Base-by-base conservation (phyloP, 2,113 vertebrate species). In the Oenanthe oenanthe region DNA sequence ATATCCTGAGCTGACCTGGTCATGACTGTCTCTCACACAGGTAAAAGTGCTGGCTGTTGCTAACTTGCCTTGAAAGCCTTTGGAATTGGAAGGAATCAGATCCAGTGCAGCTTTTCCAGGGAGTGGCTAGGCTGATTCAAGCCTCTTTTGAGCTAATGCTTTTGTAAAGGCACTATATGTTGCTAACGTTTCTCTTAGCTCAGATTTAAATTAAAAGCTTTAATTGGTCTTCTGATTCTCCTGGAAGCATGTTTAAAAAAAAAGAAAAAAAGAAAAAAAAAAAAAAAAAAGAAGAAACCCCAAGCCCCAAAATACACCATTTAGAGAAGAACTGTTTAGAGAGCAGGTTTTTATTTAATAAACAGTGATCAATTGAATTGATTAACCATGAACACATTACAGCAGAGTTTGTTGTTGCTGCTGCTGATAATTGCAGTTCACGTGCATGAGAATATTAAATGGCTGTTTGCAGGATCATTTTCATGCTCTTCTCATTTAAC, bases 271-370 rank as follows among this genome's bases (percentile, higher is more conserved):
- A 36, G 34, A 25, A 32, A 24, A 3, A 16, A 31, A 43, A 31
- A 36, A 29, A 32, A 68, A 58, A 6, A 20, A 34, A 10, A 19
- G 4, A 53, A 48, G 57, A 45, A 20, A 1, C 1, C 25, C 36
- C 10, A 13, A 93, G 29, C 51, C 61, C 82, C 88, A 53, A 74
- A 90, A 79, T 21, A 73, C 78, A 60, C 66, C 83, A 87, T 87
- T 94, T 95, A 68, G 75, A 91, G 91, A 85, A 92, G 90, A 86
- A 94, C 86, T 96, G 88, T 97, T 98, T 97, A 92, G 95, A 97
- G 96, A 97, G 93, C 94, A 95, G 96, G 96, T 92, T 98, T 98
- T 98, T 98, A 97, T 97, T 98, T 98, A 97, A 98, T 98, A 97
- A 98, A 97, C 96, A 97, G 88, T 89, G 96, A 97, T 98, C 97